Conservation (phyloP, 2,888 invertebrate species). For the Agrochola circellaris region DNA sequence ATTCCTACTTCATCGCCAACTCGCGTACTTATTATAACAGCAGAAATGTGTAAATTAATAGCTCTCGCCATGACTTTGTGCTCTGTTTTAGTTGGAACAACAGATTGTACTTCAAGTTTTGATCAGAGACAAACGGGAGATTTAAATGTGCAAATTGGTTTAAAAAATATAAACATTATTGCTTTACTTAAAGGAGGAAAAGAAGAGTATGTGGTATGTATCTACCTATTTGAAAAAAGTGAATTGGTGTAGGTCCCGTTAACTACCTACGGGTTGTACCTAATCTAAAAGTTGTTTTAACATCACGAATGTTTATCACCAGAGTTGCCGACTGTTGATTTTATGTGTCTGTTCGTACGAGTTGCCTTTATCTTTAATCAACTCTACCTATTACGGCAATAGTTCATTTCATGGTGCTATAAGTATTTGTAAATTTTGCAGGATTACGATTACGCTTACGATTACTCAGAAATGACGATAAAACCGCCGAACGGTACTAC, state of each 20-base stretch:
- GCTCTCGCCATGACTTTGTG: constrained; percentile 64
- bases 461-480: constrained; percentile 93
- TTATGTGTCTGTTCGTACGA: background rate
- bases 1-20: constrained; percentile 61
- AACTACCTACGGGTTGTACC: background rate
- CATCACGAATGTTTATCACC: background rate
- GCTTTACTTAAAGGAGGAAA: constrained; percentile 92
- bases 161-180: constrained; percentile 94
- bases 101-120: constrained; percentile 74
- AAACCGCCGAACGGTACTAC: constrained; percentile 90
- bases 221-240: background rate
- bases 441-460: constrained; percentile 94
- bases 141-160: constrained; percentile 94
- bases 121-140: constrained; percentile 95
- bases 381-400: background rate
- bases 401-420: constrained; percentile 40
- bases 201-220: constrained; percentile 91
- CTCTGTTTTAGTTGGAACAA: constrained; percentile 69
- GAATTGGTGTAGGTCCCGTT: constrained; percentile 7
- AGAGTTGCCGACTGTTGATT: background rate
- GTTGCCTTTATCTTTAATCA: background rate
- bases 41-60: constrained; percentile 70
- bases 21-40: constrained; percentile 19
- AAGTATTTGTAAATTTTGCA: constrained; percentile 77
- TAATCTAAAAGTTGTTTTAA: background rate